Conservation (phyloP, 2,113 vertebrate genomes). For the Eurystomus gularis region DNA sequence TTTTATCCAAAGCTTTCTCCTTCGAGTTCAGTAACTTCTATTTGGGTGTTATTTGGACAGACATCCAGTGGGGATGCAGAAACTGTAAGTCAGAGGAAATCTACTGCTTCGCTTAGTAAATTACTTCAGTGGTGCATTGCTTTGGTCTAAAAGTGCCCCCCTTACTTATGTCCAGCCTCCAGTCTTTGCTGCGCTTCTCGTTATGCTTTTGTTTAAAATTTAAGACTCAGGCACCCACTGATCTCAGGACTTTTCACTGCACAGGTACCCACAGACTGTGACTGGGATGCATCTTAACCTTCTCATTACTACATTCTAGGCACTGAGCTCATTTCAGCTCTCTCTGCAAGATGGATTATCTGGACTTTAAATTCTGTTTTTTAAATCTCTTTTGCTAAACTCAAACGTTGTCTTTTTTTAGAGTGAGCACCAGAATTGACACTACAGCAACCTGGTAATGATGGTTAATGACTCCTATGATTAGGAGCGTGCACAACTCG, state of each 20-base stretch:
- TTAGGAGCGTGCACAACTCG: background rate
- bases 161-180: background rate
- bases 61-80: background rate
- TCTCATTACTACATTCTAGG: background rate
- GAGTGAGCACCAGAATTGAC: background rate
- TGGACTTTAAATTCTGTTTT: background rate
- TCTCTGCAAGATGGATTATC: background rate
- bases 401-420: background rate
- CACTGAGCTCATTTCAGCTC: background rate
- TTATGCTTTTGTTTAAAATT: background rate
- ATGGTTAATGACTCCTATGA: background rate
- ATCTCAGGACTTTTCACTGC: background rate
- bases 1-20: background rate
- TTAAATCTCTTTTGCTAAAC: background rate
- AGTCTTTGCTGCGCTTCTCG: background rate
- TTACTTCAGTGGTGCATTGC: background rate
- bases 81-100: background rate
- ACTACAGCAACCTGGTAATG: background rate
- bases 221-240: background rate
- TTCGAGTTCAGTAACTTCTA: background rate
- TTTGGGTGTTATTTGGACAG: background rate
- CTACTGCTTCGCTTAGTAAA: background rate
- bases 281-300: background rate
- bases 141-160: background rate
- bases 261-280: background rate